A percentile compares a stretch with the other conserved stretches of the same genome.
phyloP scores from a whole-genome alignment of 2,888 invertebrate genomes.

The Siphlonurus alternatus region DNA sequence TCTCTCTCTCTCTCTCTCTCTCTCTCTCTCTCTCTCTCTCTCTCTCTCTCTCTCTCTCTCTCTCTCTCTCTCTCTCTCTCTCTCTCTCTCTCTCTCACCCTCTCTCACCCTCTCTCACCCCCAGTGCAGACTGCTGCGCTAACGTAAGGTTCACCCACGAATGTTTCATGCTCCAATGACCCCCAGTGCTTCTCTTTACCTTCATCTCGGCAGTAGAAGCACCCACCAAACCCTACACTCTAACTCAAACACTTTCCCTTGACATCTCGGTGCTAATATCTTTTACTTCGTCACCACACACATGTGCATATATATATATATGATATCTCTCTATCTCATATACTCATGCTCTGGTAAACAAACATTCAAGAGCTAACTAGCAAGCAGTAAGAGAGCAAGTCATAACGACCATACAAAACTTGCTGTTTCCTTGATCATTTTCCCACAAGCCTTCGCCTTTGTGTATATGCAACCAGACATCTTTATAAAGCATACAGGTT shows the following conservation, averaged over 20 bases:
- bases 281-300: neutral
- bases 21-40: neutral
- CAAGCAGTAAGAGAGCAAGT: too few species aligned
- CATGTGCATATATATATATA: too few species aligned
- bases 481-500: too few species aligned
- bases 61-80: neutral
- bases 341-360: too few species aligned
- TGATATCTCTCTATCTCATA: too few species aligned
- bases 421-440: too few species aligned
- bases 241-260: neutral
- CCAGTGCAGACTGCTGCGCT: neutral
- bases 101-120: neutral
- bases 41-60: slow-evolving; percentile 4
- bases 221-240: too few species aligned
- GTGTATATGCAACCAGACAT: too few species aligned
- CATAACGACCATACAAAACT: too few species aligned
- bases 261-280: neutral
- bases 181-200: slow-evolving; percentile 4
- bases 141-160: neutral
- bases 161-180: slow-evolving; percentile 10
- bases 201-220: too few species aligned
- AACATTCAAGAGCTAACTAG: too few species aligned
- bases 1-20: slow-evolving; percentile 3
- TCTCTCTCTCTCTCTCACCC: neutral
- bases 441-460: too few species aligned